Conservation (phyloP, 2,888 invertebrate genomes). For the Drosophila demipolita region DNA sequence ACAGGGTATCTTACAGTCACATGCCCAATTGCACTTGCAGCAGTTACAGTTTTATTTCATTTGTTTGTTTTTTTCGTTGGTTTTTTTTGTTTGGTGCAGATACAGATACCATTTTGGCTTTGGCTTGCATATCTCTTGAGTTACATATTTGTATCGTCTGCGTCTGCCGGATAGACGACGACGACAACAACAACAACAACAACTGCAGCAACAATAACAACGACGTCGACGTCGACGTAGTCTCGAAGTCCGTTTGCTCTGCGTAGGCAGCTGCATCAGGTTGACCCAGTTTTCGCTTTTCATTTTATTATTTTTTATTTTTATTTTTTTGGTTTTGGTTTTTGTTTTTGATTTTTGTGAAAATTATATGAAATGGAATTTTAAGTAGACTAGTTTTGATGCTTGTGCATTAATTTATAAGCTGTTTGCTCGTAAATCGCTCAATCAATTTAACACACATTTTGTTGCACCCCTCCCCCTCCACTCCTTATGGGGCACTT, state of each 20-base stretch:
- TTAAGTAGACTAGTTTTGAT: constrained; percentile 59
- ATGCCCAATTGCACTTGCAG: too few relatives aligned
- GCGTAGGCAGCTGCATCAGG: constrained; percentile 77
- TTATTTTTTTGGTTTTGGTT: neutral
- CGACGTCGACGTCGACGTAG: constrained; percentile 29
- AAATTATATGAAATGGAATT: constrained; percentile 72
- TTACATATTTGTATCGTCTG: constrained; percentile 72
- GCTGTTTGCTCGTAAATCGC: constrained; percentile 43
- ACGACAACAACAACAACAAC: constrained; percentile 34
- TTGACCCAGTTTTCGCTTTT: constrained; percentile 79
- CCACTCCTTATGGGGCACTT: constrained; percentile 41
- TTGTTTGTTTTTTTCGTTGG: constrained; percentile 17
- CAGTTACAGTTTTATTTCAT: constrained; percentile 8
- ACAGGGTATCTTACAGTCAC: constrained; percentile 2
- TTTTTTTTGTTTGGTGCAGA: constrained; percentile 34
- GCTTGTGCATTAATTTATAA: constrained; percentile 54
- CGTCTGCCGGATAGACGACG: constrained; percentile 63
- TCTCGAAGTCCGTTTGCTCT: constrained; percentile 52
- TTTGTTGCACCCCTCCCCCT: constrained; percentile 13
- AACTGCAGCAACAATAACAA: constrained; percentile 32
- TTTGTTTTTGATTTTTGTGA: constrained; percentile 47
- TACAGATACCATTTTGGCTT: constrained; percentile 53
- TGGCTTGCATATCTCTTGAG: constrained; percentile 68
- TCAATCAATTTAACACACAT: constrained; percentile 75
- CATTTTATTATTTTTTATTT: constrained; percentile 45